A percentile compares a stretch with the other conserved stretches of the same genome.
Conservation (phyloP, 2,797 vertebrate genomes). For the Chaunax sp. region DNA sequence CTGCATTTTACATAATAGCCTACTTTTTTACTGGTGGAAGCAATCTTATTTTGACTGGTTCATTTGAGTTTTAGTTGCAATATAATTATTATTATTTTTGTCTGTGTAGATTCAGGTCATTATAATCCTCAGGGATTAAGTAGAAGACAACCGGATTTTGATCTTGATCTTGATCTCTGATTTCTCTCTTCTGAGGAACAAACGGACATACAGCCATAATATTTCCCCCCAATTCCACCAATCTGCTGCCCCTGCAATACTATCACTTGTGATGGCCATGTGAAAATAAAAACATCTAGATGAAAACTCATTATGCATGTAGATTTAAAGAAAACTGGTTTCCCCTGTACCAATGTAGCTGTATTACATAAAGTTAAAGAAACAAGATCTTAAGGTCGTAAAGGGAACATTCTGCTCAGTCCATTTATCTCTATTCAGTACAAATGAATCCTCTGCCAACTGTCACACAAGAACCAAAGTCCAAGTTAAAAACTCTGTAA, state of each 20-base stretch:
- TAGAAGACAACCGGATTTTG: no score
- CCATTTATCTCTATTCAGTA: constrained; percentile 24
- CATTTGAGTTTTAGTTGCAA: not conserved
- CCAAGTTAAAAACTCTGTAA: constrained; percentile 27
- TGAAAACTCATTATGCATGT: not conserved
- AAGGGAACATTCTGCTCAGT: not conserved
- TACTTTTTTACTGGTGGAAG: not conserved
- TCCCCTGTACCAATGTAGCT: not conserved
- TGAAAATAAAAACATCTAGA: not conserved
- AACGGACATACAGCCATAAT: no score
- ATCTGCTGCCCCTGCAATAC: no score
- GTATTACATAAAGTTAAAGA: no score
- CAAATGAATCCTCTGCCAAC: constrained; percentile 8
- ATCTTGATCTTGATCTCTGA: no score
- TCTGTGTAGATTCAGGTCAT: no score
- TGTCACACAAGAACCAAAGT: constrained; percentile 22
- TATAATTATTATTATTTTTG: not conserved
- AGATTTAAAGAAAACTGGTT: not conserved
- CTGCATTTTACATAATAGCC: not conserved
- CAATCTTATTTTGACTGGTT: not conserved
- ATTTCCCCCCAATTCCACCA: no score
- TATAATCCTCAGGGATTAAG: no score
- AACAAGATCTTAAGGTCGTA: not conserved
- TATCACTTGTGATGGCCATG: not conserved
- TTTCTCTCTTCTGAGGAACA: no score